phyloP scores from a whole-genome alignment of 2,113 vertebrate species.

The Zapornia atra region DNA sequence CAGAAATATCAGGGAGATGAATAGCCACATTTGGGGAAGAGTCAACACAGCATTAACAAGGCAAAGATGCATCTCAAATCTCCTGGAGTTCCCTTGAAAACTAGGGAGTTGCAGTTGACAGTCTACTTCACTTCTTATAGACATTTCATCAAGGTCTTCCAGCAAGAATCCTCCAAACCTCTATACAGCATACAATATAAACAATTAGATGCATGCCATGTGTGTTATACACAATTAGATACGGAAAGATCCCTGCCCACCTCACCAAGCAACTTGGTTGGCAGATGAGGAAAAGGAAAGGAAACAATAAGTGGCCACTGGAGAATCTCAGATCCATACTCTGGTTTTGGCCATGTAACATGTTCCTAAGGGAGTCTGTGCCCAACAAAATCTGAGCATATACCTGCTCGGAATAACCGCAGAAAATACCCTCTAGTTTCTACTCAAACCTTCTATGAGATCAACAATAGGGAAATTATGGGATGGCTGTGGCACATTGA shows the following conservation, averaged over 20 bases:
- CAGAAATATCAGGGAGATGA: background rate
- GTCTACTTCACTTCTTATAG: background rate
- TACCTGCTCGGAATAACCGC: background rate
- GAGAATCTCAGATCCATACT: background rate
- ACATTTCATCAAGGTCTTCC: background rate
- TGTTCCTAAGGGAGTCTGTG: background rate
- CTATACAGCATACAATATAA: no score
- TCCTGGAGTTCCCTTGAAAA: background rate
- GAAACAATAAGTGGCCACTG: background rate
- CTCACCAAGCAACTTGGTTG: background rate
- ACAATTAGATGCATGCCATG: background rate
- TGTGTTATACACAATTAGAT: no score
- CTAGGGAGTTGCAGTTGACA: no score
- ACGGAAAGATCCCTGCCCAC: background rate
- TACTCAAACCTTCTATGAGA: background rate
- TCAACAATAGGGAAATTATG: background rate
- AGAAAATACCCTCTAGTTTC: background rate
- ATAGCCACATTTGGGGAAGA: background rate
- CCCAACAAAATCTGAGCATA: rapidly evolving
- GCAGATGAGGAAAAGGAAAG: background rate
- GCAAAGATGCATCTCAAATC: background rate
- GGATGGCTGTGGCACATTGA: background rate
- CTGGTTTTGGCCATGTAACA: background rate
- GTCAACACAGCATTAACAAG: background rate
- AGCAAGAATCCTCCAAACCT: background rate